These are phyloP conservation scores for Squalus acanthias DNA, from an alignment of 2,797 vertebrate species.

Conservation along the genomic window DNA sequence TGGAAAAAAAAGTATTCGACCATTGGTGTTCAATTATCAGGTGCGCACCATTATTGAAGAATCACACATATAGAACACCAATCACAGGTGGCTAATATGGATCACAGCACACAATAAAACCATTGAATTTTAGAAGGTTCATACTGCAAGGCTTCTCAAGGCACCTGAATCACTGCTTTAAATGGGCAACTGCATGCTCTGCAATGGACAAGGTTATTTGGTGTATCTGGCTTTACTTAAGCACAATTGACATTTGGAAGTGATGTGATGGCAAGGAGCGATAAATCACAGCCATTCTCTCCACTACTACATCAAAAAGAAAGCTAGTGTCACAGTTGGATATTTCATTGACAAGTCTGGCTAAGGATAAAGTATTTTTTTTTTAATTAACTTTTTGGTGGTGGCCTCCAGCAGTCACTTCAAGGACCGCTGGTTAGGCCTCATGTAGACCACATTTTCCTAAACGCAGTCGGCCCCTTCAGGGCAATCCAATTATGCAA, in stretches of 20 bases:
- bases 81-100: background rate
- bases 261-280: background rate
- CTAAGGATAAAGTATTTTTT: background rate
- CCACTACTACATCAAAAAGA: background rate
- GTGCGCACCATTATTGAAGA: background rate
- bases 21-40: background rate
- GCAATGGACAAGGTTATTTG: background rate
- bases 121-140: background rate
- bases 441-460: background rate
- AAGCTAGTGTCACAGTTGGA: background rate
- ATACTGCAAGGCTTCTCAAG: background rate
- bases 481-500: background rate
- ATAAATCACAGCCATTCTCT: background rate
- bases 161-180: background rate
- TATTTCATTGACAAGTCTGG: background rate
- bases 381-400: background rate
- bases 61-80: background rate
- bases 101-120: background rate
- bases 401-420: too few species aligned
- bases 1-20: background rate
- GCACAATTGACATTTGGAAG: background rate
- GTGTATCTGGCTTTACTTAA: background rate
- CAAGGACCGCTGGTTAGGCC: background rate
- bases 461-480: background rate
- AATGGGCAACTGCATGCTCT: background rate